Evolutionary conservation across 2,888 invertebrate species (phyloP).

Genomic region (Protophormia terraenovae): DNA sequence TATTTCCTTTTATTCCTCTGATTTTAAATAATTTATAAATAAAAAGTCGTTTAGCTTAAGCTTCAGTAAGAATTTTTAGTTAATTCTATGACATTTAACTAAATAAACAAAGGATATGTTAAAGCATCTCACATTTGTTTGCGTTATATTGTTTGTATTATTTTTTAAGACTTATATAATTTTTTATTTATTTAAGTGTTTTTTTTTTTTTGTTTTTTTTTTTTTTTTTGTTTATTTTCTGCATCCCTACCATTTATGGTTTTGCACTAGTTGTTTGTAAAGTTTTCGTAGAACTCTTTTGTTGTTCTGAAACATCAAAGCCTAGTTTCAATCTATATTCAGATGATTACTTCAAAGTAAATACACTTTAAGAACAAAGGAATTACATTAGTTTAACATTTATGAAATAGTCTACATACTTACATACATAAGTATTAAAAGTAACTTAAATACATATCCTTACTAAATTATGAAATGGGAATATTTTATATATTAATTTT

Average conservation of each 20-base stretch:
- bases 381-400: too few species aligned
- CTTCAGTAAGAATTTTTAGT: conserved; percentile 43
- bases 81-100: conserved; percentile 46
- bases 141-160: neutral
- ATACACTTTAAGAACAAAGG: neutral
- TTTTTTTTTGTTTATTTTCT: neutral
- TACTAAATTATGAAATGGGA: too few species aligned
- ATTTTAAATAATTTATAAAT: too few species aligned
- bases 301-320: neutral
- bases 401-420: too few species aligned
- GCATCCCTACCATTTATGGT: conserved; percentile 52
- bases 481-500: too few species aligned
- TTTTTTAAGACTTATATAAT: neutral
- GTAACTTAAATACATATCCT: too few species aligned
- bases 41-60: neutral
- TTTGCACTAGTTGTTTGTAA: conserved; percentile 48
- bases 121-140: conserved; percentile 48
- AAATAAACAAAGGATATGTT: conserved; percentile 43
- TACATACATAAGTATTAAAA: too few species aligned
- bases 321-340: neutral
- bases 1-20: too few species aligned
- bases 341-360: neutral
- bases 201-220: neutral
- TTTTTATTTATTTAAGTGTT: neutral
- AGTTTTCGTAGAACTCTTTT: conserved; percentile 21